phyloP scores from a whole-genome alignment of 2,888 invertebrate species.

The Papilio demoleus region DNA sequence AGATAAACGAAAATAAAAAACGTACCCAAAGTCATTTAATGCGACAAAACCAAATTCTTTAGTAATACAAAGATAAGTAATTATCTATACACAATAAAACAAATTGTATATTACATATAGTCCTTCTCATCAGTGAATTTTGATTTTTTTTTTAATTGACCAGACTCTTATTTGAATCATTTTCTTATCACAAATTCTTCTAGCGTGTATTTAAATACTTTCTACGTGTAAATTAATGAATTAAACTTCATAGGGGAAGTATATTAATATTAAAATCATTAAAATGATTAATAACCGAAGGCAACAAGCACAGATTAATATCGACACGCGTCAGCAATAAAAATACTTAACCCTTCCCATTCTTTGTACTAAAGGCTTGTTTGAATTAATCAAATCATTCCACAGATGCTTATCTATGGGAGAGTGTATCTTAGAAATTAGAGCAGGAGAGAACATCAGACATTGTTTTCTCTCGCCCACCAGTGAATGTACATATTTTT shows the following conservation, averaged over 20 bases:
- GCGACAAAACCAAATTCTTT: constrained; percentile 17
- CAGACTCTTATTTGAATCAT: background rate
- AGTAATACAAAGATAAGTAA: constrained; percentile 19
- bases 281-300: constrained; percentile 74
- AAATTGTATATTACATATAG: background rate
- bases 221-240: constrained; percentile 1
- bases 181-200: too few relatives aligned
- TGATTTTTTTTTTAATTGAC: background rate
- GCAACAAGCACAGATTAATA: constrained; percentile 69
- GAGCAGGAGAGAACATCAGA: constrained; percentile 75
- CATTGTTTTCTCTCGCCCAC: constrained; percentile 82
- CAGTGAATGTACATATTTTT: constrained; percentile 72
- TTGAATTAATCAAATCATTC: constrained; percentile 82
- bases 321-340: constrained; percentile 81
- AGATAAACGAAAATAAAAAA: constrained; percentile 27
- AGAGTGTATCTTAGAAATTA: constrained; percentile 78
- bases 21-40: constrained; percentile 18
- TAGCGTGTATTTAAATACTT: background rate
- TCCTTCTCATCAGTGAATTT: background rate
- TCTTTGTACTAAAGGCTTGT: constrained; percentile 72
- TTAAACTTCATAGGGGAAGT: constrained; percentile 44
- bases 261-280: constrained; percentile 72
- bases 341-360: constrained; percentile 74
- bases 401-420: constrained; percentile 67
- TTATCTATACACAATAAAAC: constrained; percentile 17